Evolutionary conservation across 2,888 invertebrate species (phyloP).

Genomic region (Trissonchulus sp.): DNA sequence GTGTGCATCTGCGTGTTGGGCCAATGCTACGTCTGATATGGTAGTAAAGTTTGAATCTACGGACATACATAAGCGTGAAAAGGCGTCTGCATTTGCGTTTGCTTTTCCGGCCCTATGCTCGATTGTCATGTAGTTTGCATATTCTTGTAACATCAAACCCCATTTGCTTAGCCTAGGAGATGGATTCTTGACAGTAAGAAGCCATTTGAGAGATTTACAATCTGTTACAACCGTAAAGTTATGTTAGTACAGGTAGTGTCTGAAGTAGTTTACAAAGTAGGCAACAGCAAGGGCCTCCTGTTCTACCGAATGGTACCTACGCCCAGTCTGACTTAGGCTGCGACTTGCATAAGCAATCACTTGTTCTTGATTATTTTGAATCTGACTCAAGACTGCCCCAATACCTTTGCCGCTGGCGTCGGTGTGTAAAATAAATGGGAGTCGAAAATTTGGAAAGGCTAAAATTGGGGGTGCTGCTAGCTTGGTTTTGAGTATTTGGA

Average conservation of each 20-base stretch:
- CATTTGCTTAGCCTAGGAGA: too few species aligned
- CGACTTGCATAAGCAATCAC: conserved; percentile 8
- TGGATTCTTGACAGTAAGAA: background rate
- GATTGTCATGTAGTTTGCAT: too few species aligned
- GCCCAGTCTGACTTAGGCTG: background rate
- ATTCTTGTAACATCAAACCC: too few species aligned
- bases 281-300: background rate
- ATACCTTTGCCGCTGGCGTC: conserved; percentile 7
- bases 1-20: too few species aligned
- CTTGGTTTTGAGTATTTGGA: background rate
- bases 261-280: conserved; percentile 5
- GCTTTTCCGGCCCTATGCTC: too few species aligned
- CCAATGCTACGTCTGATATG: too few species aligned
- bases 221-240: background rate
- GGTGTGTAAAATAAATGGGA: background rate
- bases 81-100: too few species aligned
- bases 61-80: too few species aligned
- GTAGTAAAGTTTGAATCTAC: too few species aligned
- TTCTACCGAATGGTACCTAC: background rate
- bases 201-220: too few species aligned
- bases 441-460: background rate
- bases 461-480: background rate
- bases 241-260: background rate
- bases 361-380: background rate
- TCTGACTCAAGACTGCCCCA: background rate